phyloP scores from a whole-genome alignment of 2,113 vertebrate species.

The Xiphophorus hellerii region DNA sequence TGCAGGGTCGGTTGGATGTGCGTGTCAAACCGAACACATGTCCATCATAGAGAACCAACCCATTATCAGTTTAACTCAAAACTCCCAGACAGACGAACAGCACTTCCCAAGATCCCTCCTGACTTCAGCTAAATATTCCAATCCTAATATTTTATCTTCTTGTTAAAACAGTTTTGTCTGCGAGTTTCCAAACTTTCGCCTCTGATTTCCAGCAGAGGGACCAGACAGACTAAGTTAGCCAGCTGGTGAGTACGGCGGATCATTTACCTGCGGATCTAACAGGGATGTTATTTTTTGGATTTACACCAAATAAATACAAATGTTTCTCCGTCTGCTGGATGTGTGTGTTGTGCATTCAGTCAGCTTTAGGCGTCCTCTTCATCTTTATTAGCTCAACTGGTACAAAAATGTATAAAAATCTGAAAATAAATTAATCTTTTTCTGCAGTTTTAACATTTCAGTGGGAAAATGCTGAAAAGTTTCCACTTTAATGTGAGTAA shows the following conservation, averaged over 20 bases:
- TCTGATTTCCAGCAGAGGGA: background rate
- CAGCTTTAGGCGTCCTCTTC: background rate
- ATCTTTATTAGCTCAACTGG: background rate
- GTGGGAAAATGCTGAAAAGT: background rate
- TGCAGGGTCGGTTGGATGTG: too few species aligned
- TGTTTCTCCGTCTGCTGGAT: background rate
- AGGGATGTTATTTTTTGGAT: background rate
- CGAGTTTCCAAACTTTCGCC: background rate
- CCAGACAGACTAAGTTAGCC: background rate
- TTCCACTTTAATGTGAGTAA: too few species aligned
- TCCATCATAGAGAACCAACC: conserved; percentile 17
- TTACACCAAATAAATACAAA: conserved; percentile 4
- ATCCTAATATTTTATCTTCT: too few species aligned
- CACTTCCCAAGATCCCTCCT: background rate
- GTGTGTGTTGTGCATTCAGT: background rate
- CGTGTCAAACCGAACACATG: too few species aligned
- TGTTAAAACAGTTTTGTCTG: background rate
- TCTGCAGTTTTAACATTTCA: background rate
- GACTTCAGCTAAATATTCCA: background rate
- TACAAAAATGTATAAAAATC: background rate
- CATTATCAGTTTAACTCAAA: background rate
- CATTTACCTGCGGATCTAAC: background rate
- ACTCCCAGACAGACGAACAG: background rate
- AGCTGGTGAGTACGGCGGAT: background rate
- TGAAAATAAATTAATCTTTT: background rate